Evolutionary conservation across 1,140 invertebrate species (phyloP).

Genomic region (Apis florea): DNA sequence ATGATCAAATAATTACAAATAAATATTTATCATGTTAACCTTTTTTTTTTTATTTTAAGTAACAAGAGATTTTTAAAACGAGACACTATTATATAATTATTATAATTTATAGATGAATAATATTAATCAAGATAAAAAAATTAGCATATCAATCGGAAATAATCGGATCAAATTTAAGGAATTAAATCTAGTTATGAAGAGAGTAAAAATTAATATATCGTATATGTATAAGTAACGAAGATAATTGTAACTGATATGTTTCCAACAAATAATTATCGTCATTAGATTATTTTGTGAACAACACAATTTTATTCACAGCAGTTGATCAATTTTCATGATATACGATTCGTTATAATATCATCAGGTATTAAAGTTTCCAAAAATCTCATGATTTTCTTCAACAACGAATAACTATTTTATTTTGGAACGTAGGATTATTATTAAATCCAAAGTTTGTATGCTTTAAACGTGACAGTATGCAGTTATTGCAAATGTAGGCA

Average conservation of each 20-base stretch:
- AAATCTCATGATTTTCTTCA: slow-evolving; percentile 11
- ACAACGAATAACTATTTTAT: slow-evolving; percentile 12
- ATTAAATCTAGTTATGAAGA: neutral
- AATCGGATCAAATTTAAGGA: neutral
- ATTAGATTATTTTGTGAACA: slow-evolving; percentile 12
- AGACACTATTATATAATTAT: neutral
- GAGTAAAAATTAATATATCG: slow-evolving; percentile 2
- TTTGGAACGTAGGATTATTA: slow-evolving; percentile 22
- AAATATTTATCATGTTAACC: neutral
- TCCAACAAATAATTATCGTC: slow-evolving; percentile 23
- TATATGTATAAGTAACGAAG: slow-evolving; percentile 8
- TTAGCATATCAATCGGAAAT: neutral
- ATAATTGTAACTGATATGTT: slow-evolving; percentile 33
- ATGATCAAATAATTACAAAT: neutral
- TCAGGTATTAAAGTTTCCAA: slow-evolving; percentile 31
- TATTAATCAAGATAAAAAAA: neutral
- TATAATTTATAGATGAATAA: neutral
- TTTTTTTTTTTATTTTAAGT: neutral
- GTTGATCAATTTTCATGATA: neutral
- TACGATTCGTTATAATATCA: slow-evolving; percentile 26
- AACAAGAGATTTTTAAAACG: neutral
- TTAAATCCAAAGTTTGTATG: slow-evolving; percentile 14
- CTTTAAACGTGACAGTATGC: slow-evolving; percentile 31
- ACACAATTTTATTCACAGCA: neutral
- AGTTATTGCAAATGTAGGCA: slow-evolving; percentile 56